Evolutionary conservation across 2,113 vertebrate genomes (phyloP).

Genomic region (Leiothrix lutea): DNA sequence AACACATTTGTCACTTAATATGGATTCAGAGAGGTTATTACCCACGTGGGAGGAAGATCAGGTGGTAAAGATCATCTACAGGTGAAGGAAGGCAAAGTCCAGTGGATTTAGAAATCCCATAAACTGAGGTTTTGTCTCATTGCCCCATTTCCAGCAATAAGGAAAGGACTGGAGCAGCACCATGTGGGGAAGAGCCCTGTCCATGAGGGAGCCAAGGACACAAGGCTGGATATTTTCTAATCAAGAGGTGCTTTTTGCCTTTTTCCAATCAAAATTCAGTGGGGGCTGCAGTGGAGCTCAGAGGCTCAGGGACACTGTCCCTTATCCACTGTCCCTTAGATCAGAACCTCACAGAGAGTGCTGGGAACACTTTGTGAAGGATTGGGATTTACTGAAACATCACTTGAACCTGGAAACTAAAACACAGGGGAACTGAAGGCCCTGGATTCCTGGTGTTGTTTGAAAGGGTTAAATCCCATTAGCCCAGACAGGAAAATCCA

Average conservation of each 20-base stretch:
- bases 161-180: background rate
- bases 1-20: background rate
- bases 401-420: background rate
- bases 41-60: background rate
- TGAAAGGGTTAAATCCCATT: background rate
- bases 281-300: background rate
- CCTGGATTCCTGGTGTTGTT: background rate
- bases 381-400: background rate
- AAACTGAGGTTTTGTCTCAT: background rate
- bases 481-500: background rate
- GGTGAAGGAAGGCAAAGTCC: background rate
- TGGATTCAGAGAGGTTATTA: background rate
- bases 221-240: background rate
- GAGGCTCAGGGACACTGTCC: background rate
- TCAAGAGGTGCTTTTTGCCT: fast-evolving
- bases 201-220: background rate
- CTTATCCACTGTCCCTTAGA: background rate
- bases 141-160: background rate
- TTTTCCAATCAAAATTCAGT: background rate
- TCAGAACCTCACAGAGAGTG: background rate
- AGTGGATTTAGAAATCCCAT: background rate
- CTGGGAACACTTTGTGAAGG: background rate
- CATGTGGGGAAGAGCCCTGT: background rate
- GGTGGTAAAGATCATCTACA: background rate
- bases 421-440: background rate